Evolutionary conservation across 2,888 invertebrate genomes (phyloP), one percentile per base, ranked within the genome.

Genomic region (Hyposoter dolosus): DNA sequence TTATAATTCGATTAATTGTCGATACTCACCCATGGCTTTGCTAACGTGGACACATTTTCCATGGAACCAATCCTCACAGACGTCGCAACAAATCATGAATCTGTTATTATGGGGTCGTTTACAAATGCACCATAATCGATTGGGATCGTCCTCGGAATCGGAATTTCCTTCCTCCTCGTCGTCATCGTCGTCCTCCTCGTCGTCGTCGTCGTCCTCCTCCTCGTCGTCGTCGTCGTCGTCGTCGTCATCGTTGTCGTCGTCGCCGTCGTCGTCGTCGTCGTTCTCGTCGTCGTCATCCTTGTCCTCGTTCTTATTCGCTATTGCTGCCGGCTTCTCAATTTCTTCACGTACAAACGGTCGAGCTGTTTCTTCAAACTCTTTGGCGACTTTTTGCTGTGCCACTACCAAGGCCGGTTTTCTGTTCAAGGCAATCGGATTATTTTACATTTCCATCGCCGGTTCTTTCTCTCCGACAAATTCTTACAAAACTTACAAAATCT

Each of bases 81-180:
- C 96, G 94, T 99, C 99, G 94, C 99, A 99, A 94, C 98, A 98
- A 91, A 99, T 99, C 99, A 99, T 99, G 93, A 99, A 99, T 78
- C 98, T 95, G 94, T 99, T 98, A 91, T 98, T 98, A 93, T 99
- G 98, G 0, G 99, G 99, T 92, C 98, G 98, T 90, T 97, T 97
- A 93, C 99, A 99, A 92, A 99, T 97, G 94, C 99, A 99, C 98
- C 99, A 99, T 77, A 99, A 95, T 93, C 98, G 97, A 91, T 97
- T 96, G 10, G 98, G 98, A 95, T 99, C 98, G 94, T 98, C 98
- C 94, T 98, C 98, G n/a, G 97, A 97, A 94, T 96, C 97, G 93
- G 96, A 96, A 92, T 95, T 96, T 88, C 96, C 94, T 6, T 93
- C 94, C 23, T 94, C 94, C 6, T 94, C 94, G 3, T 91, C 96